Base-by-base conservation (phyloP, 2,113 vertebrate genomes). In the Myotis davidii region DNA sequence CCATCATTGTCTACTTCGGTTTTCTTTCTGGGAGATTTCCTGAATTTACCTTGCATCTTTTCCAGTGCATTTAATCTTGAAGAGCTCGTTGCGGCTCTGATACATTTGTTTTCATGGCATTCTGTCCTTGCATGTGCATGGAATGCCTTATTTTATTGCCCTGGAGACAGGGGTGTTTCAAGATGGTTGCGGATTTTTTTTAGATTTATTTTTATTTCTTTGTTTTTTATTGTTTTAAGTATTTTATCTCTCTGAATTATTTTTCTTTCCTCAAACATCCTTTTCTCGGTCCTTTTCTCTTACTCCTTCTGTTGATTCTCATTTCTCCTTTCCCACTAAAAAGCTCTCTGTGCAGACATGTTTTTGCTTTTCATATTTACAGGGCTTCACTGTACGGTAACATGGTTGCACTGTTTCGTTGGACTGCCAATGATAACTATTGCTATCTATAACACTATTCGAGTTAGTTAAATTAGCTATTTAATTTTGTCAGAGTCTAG, bases 21-120 rank as follows among this genome's bases (percentile, higher is more conserved):
- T 93, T 93, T 87, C 54, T 96, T 82, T 92, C 79, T 67, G 16
- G 34, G 23, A 91, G 85, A 64, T 91, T 93, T 93, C 84, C 64
- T 91, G 87, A 93, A 96, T 88, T n/a, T 92, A 91, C 78, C 65
- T 82, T 92, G 65, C 20, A 81, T 70, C 42, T 76, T 95, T 97
- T 78, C 65, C 92, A 92, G 72, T 92, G 73, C 94, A 95, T 94
- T 85, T 88, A 93, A 94, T 93, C 70, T 91, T 76, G 67, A 93
- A 88, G 52, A 42, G 14, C 34, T 76, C 50, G 79, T n/a, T 94
- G 65, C 92, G 27, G 13, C 29, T 90, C 76, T 94, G 65, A 90
- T 92, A 78, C 52, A 42, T 67, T 90, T 85, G 32, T 90, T 88
- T 90, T 83, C 87, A 73, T 11, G 13, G 11, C 48, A 94, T 90